Evolutionary conservation across 23 tunicate genomes (phyloP).

Genomic region (Trididemnum miniatum): DNA sequence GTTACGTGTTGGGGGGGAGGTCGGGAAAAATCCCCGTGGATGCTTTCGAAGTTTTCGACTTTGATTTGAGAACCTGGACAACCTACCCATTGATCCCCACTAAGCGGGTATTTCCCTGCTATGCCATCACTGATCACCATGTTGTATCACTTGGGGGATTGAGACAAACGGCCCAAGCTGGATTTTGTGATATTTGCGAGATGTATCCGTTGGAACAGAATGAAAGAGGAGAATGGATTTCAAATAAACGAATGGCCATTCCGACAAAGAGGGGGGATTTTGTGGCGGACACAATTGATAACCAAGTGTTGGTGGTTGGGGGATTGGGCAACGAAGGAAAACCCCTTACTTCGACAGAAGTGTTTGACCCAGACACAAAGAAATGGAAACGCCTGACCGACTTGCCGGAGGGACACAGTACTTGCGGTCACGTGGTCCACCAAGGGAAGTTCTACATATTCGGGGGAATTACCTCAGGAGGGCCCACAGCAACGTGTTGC

Average conservation of each 20-base stretch:
- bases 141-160: conserved; percentile 75
- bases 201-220: conserved; percentile 47
- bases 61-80: conserved; percentile 57
- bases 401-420: conserved; percentile 54
- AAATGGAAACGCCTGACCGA: conserved; percentile 90
- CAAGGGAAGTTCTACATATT: conserved; percentile 68
- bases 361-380: conserved; percentile 75
- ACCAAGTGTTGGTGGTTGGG: conserved; percentile 74
- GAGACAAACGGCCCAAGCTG: conserved; percentile 67
- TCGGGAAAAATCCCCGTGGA: conserved; percentile 86
- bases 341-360: conserved; percentile 66
- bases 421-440: conserved; percentile 29
- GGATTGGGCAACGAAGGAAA: conserved; percentile 89
- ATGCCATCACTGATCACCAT: conserved; percentile 80
- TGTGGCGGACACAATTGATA: conserved; percentile 50
- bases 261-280: conserved; percentile 95
- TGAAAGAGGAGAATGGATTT: conserved; percentile 80
- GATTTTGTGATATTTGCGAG: conserved; percentile 90
- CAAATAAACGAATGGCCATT: conserved; percentile 66
- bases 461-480: conserved; percentile 71
- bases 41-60: conserved; percentile 79
- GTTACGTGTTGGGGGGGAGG: conserved; percentile 82
- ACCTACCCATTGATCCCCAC: conserved; percentile 61
- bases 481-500: conserved; percentile 64
- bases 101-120: conserved; percentile 75